Conservation (phyloP, 2,113 vertebrate species). For the Ophthalmolycus amberensis region DNA sequence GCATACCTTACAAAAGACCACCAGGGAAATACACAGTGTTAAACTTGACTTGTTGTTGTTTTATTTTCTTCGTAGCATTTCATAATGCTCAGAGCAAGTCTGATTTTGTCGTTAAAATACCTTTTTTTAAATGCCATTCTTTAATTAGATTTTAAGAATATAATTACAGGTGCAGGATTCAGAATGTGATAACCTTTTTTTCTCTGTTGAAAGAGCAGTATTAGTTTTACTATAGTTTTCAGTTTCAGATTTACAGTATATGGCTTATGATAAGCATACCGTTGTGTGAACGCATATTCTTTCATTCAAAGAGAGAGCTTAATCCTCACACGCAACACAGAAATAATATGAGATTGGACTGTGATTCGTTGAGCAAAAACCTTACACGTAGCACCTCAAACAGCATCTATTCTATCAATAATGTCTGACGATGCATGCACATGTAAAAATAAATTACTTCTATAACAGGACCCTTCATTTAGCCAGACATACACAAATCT, state of each 20-base stretch:
- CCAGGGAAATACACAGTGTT: conserved; percentile 44
- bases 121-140: conserved; percentile 30
- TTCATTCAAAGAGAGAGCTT: conserved; percentile 2
- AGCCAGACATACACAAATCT: background rate
- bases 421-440: conserved; percentile 1
- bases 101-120: background rate
- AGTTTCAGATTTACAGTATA: background rate
- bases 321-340: background rate
- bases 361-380: background rate
- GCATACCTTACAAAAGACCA: conserved; percentile 52
- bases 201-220: background rate
- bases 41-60: conserved; percentile 24
- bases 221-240: background rate
- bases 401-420: background rate
- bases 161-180: background rate
- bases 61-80: conserved; percentile 23
- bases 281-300: background rate
- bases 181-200: background rate
- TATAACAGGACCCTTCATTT: background rate
- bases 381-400: background rate
- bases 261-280: background rate
- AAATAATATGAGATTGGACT: background rate
- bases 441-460: background rate
- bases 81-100: conserved; percentile 6
- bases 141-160: conserved; percentile 26